Percentiles rank a stretch among this genome's conserved stretches.
These are phyloP conservation scores for Steinernema carpocapsae DNA, from an alignment of 2,888 invertebrate species.

Conservation along the genomic window DNA sequence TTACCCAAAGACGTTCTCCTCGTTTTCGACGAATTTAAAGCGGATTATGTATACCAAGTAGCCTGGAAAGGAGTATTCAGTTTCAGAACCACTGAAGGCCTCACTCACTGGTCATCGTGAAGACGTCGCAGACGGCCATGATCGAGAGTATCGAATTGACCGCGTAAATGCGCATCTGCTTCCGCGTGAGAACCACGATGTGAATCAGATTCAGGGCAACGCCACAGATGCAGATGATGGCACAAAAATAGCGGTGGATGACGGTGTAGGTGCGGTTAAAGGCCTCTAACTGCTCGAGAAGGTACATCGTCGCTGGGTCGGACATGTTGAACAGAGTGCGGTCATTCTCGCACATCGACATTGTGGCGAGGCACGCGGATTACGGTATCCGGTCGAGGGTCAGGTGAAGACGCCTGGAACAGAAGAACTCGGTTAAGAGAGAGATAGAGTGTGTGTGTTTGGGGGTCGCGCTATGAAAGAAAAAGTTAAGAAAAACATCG, in stretches of 20 bases:
- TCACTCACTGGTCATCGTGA: conserved; percentile 4
- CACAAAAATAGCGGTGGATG: conserved; percentile 3
- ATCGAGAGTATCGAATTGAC: conserved; percentile 1
- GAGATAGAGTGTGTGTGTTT: background rate
- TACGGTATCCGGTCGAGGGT: background rate
- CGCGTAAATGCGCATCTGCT: conserved; percentile 12
- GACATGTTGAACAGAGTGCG: conserved; percentile 16
- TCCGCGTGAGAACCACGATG: conserved; percentile 10
- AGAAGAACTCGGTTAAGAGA: no score
- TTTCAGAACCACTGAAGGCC: background rate
- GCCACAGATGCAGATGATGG: background rate
- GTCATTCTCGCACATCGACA: conserved; percentile 27
- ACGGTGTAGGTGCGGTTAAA: conserved; percentile 14
- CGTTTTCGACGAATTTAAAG: conserved; percentile 42
- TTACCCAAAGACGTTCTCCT: conserved; percentile 16
- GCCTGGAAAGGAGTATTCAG: background rate
- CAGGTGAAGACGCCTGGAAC: conserved; percentile 1
- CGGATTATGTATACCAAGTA: conserved; percentile 58
- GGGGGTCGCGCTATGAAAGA: background rate
- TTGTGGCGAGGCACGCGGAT: background rate
- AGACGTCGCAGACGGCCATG: conserved; percentile 14
- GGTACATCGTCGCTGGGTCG: background rate
- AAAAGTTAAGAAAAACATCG: background rate
- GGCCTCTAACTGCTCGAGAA: conserved; percentile 7
- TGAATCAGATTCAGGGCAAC: conserved; percentile 15